phyloP scores from a whole-genome alignment of 1,140 invertebrate species.

The Ips nitidus region DNA sequence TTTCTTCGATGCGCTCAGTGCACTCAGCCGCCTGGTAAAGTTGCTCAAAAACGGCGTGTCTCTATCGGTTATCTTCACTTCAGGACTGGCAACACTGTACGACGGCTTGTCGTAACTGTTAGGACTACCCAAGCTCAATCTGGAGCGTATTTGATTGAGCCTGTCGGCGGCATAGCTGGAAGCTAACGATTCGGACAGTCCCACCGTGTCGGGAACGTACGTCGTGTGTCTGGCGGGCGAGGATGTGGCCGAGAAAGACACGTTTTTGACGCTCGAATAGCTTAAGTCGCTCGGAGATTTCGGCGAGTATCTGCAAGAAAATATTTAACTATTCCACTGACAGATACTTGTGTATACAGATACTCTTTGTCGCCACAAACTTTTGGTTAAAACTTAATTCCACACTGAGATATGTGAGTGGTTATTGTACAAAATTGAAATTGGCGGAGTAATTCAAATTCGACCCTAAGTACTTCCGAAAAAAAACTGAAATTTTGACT shows the following conservation, averaged over 20 bases:
- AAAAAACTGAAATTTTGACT: no score
- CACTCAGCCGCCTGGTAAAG: conserved; percentile 63
- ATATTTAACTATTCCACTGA: no score
- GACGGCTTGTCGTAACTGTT: conserved; percentile 36
- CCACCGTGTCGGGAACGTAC: conserved; percentile 25
- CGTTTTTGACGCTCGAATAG: conserved; percentile 62
- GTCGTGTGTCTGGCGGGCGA: conserved; percentile 36
- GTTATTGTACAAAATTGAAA: no score
- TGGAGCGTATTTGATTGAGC: conserved; percentile 56
- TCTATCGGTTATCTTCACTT: conserved; percentile 33
- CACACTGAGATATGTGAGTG: no score
- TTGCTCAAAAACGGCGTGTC: conserved; percentile 68
- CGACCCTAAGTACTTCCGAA: no score
- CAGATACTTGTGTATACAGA: no score
- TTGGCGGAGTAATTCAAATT: no score
- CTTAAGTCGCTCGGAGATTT: conserved; percentile 56
- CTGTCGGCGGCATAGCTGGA: conserved; percentile 53
- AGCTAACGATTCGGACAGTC: conserved; percentile 35
- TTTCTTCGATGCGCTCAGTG: conserved; percentile 55
- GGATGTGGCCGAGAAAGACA: conserved; percentile 53
- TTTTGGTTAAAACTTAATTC: no score
- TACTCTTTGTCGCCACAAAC: no score
- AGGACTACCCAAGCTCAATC: conserved; percentile 36
- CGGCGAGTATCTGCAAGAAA: conserved; percentile 48
- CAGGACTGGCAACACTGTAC: conserved; percentile 3